phyloP scores from a whole-genome alignment of 2,888 invertebrate species.

The Ectemnius continuus region DNA sequence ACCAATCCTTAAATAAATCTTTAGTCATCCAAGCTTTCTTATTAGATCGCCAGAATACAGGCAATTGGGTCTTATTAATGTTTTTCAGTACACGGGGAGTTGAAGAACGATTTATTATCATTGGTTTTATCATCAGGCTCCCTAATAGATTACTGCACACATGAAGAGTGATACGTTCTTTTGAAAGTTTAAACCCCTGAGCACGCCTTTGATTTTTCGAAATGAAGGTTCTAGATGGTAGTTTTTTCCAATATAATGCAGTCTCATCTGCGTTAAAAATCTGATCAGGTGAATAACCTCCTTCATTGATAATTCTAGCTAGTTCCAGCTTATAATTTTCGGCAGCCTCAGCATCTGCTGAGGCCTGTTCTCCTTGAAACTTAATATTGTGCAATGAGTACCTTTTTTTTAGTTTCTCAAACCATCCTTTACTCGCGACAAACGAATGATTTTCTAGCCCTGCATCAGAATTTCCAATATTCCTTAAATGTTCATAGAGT shows the following conservation, averaged over 20 bases:
- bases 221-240: conserved; percentile 56
- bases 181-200: conserved; percentile 57
- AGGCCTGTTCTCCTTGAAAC: conserved; percentile 49
- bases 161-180: conserved; percentile 59
- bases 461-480: conserved; percentile 42
- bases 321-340: conserved; percentile 43
- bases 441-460: conserved; percentile 41
- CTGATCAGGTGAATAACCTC: conserved; percentile 53
- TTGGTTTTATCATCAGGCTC: conserved; percentile 53
- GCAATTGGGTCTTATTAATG: conserved; percentile 40
- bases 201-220: conserved; percentile 50
- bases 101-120: conserved; percentile 59
- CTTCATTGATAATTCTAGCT: conserved; percentile 49
- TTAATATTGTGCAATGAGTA: conserved; percentile 46
- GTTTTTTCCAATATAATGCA: conserved; percentile 57
- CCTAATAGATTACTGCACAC: conserved; percentile 60
- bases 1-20: conserved; percentile 56
- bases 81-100: conserved; percentile 57
- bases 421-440: conserved; percentile 52
- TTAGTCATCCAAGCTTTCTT: conserved; percentile 56
- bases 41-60: conserved; percentile 55
- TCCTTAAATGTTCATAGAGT: conserved; percentile 49
- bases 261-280: conserved; percentile 64
- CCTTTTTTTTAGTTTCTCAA: conserved; percentile 47
- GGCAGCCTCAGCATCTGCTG: conserved; percentile 45